phyloP scores from a whole-genome alignment of 2,113 vertebrate genomes.

The Mesembrinibis cayennensis region DNA sequence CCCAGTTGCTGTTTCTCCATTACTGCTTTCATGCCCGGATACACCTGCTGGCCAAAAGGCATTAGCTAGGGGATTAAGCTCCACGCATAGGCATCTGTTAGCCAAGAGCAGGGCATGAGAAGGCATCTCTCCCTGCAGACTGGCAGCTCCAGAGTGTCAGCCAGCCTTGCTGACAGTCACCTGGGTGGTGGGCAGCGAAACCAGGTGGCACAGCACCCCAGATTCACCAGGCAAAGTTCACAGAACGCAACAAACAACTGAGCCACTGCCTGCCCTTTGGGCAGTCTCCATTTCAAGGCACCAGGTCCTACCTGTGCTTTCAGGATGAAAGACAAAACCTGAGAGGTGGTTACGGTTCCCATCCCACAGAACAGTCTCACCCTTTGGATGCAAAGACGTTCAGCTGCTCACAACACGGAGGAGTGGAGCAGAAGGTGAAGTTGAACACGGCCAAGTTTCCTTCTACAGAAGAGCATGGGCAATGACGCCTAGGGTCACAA shows the following conservation, averaged over 20 bases:
- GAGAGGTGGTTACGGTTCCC: not conserved
- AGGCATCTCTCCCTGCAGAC: not conserved
- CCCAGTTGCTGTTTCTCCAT: not conserved
- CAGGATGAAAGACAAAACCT: not conserved
- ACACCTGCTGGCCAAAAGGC: not conserved
- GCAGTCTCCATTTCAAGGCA: not conserved
- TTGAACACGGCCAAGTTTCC: not conserved
- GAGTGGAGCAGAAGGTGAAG: not conserved
- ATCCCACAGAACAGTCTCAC: not conserved
- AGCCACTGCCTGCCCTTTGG: not conserved
- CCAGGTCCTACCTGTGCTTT: not conserved
- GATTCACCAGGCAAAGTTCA: not conserved
- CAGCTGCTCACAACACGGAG: not conserved
- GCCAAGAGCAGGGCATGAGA: not conserved
- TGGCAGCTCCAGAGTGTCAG: accelerated
- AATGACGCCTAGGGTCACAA: not conserved
- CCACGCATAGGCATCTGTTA: not conserved
- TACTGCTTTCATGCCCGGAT: not conserved
- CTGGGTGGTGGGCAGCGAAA: not conserved
- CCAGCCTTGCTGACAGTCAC: not conserved
- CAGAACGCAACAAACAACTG: not conserved
- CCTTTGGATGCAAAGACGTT: not conserved
- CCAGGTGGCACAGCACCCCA: not conserved
- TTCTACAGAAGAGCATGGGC: not conserved
- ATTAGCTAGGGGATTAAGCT: not conserved